A percentile compares a stretch with the other conserved stretches of the same genome.
Evolutionary conservation across 2,888 invertebrate genomes (phyloP).

Genomic region (Limnephilus auricula): DNA sequence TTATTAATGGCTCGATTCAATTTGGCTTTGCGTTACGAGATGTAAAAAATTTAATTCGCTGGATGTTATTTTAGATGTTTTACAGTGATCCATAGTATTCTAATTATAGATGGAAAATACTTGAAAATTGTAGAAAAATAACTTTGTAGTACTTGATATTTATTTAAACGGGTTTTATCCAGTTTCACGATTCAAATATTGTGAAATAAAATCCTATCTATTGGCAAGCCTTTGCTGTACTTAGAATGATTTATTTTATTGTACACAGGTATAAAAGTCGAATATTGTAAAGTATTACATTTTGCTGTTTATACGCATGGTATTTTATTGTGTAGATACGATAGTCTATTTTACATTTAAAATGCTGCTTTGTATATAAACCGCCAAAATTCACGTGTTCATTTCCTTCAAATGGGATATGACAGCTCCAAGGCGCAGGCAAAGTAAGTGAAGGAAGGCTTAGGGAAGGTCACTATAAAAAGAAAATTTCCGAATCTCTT

Average conservation of each 20-base stretch:
- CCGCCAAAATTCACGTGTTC: background rate
- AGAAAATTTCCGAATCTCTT: constrained; percentile 4
- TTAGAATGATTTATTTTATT: background rate
- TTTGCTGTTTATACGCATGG: background rate
- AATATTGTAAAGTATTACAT: background rate
- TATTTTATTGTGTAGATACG: background rate
- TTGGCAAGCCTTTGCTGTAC: background rate
- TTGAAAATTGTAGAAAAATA: too few relatives aligned
- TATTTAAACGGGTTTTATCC: background rate
- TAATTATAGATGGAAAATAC: too few relatives aligned
- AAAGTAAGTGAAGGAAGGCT: constrained; percentile 5
- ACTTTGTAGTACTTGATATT: too few relatives aligned
- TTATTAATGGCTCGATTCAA: background rate
- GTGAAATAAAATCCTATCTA: background rate
- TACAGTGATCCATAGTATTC: background rate
- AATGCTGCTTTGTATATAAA: background rate
- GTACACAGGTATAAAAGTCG: background rate
- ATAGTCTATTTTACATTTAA: background rate
- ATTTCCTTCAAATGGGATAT: background rate
- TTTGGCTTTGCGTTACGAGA: background rate
- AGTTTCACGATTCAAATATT: background rate
- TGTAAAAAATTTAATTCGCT: background rate
- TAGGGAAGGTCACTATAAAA: background rate
- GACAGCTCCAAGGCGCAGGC: background rate
- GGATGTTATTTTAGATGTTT: background rate